These are phyloP conservation scores for Watsonalla cultraria DNA, from an alignment of 2,888 invertebrate genomes.

Conservation along the genomic window DNA sequence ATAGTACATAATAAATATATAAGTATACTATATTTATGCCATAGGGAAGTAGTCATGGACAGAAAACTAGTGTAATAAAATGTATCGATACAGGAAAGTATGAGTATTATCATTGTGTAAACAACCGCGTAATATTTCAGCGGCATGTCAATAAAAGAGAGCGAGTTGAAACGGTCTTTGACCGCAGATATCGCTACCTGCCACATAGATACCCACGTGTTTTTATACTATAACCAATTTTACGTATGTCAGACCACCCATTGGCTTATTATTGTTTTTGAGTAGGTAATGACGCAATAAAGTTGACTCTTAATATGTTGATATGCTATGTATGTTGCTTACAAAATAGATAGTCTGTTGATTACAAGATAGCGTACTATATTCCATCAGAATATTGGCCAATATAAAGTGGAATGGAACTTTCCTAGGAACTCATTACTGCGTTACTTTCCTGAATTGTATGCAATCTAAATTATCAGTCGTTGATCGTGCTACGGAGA, in stretches of 20 bases:
- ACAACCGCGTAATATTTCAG: not conserved
- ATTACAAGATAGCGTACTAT: no score
- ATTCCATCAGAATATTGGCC: no score
- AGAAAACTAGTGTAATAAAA: not conserved
- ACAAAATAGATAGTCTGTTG: no score
- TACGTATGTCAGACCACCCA: not conserved
- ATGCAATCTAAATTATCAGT: no score
- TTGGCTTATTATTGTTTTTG: not conserved
- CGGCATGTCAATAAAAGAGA: not conserved
- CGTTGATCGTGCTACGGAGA: no score
- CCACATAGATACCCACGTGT: constrained; percentile 8
- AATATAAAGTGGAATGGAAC: no score
- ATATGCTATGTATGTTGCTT: no score
- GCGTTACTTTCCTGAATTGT: no score
- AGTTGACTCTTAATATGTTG: no score
- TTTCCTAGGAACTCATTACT: no score
- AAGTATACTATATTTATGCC: no score
- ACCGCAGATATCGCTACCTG: constrained; percentile 16
- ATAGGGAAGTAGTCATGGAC: not conserved
- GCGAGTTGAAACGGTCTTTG: constrained; percentile 15
- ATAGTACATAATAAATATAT: no score
- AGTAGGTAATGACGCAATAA: not conserved
- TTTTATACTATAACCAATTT: constrained; percentile 4
- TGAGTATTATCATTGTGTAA: not conserved
- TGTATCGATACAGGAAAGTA: not conserved